Evolutionary conservation across 2,888 invertebrate genomes (phyloP).

Genomic region (Pterobdella sp.): DNA sequence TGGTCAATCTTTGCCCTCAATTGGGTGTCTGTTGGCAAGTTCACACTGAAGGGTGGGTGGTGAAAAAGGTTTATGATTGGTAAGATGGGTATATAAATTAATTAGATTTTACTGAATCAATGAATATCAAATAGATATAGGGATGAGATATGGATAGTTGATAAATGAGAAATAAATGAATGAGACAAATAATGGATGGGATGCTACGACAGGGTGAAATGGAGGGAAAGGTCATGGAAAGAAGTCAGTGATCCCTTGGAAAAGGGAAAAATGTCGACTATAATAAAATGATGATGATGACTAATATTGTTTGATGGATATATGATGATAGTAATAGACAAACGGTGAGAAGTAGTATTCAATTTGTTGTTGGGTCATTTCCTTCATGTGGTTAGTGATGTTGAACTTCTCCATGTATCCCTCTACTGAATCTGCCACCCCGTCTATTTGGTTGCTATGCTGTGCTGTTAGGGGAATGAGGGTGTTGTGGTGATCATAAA

Average conservation of each 20-base stretch:
- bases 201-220: neutral
- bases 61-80: neutral
- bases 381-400: constrained; percentile 7
- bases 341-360: constrained; percentile 12
- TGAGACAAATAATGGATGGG: neutral
- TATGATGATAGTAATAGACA: too few relatives aligned
- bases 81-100: neutral
- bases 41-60: neutral
- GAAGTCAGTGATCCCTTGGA: too few relatives aligned
- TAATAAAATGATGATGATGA: too few relatives aligned
- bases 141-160: too few relatives aligned
- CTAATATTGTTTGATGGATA: too few relatives aligned
- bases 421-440: neutral
- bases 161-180: neutral
- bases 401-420: constrained; percentile 2
- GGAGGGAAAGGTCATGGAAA: too few relatives aligned
- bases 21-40: neutral
- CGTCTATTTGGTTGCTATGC: neutral
- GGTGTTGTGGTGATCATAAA: neutral
- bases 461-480: too few relatives aligned
- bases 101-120: too few relatives aligned
- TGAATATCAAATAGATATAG: too few relatives aligned
- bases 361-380: constrained; percentile 11
- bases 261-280: neutral
- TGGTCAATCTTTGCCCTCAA: constrained; percentile 1